A percentile compares a stretch with the other conserved stretches of the same genome.
Evolutionary conservation across 2,797 vertebrate genomes (phyloP).

Genomic region (Ara ararauna): DNA sequence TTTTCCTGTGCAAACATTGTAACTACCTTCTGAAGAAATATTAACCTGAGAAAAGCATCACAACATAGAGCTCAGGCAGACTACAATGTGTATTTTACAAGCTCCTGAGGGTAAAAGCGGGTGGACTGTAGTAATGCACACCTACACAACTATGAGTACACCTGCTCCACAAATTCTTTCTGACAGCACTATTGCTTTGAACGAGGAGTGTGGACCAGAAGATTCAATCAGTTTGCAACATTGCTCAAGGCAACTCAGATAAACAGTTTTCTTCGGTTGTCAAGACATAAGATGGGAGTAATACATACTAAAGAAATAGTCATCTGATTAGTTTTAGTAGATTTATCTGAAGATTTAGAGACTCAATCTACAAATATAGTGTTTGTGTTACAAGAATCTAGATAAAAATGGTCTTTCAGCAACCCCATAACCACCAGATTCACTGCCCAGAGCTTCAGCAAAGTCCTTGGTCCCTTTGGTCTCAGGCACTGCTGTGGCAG

Average conservation of each 20-base stretch:
- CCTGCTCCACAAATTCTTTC: constrained; percentile 10
- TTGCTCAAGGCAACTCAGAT: background rate
- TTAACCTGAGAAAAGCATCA: background rate
- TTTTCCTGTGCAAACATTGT: background rate
- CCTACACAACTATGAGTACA: background rate
- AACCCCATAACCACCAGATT: background rate
- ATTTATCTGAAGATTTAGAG: background rate
- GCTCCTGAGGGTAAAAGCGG: constrained; percentile 16
- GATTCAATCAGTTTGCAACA: background rate
- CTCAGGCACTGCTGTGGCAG: background rate
- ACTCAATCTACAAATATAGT: background rate
- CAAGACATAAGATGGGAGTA: background rate
- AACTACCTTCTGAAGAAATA: background rate
- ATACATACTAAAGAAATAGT: background rate
- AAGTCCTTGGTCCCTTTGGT: background rate
- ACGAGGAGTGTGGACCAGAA: background rate
- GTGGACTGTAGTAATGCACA: constrained; percentile 28
- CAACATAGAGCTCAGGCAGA: background rate
- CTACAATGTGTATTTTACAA: background rate
- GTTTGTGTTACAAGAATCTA: background rate
- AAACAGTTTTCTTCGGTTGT: background rate
- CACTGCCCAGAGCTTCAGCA: background rate
- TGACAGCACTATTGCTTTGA: background rate
- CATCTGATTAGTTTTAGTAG: background rate
- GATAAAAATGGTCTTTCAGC: background rate